Percentiles rank a stretch among this genome's conserved stretches.
These are phyloP conservation scores for Antechinus stuartii DNA, from an alignment of 2,113 vertebrate genomes.

Conservation along the genomic window DNA sequence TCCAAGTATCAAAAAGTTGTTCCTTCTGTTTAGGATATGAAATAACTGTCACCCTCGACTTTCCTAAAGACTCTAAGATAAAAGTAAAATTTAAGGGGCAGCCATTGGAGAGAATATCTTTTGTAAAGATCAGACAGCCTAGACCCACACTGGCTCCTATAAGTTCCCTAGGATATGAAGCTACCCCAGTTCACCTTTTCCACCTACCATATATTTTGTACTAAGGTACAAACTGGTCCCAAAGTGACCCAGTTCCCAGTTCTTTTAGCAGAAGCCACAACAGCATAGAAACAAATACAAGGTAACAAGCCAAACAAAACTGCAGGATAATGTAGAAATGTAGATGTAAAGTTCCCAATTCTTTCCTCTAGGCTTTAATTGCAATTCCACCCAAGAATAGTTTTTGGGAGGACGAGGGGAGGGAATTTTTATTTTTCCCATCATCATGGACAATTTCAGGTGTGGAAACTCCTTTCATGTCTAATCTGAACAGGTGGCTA, in stretches of 20 bases:
- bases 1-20: neutral
- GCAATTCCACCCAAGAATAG: neutral
- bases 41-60: neutral
- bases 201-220: neutral
- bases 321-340: neutral
- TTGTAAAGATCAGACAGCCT: neutral
- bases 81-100: neutral
- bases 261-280: neutral
- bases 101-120: neutral
- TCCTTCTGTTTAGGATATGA: neutral
- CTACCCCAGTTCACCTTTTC: neutral
- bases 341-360: neutral
- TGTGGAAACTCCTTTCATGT: neutral
- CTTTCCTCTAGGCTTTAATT: neutral
- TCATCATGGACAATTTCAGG: neutral
- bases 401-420: neutral
- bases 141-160: neutral
- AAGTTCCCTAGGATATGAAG: neutral
- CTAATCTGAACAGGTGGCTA: constrained; percentile 20
- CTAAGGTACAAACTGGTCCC: neutral
- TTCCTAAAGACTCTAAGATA: neutral
- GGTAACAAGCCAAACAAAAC: neutral
- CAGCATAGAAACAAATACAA: neutral
- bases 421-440: too few species aligned
- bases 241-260: neutral